Conservation (phyloP, 2,113 vertebrate species). For the Columba livia region DNA sequence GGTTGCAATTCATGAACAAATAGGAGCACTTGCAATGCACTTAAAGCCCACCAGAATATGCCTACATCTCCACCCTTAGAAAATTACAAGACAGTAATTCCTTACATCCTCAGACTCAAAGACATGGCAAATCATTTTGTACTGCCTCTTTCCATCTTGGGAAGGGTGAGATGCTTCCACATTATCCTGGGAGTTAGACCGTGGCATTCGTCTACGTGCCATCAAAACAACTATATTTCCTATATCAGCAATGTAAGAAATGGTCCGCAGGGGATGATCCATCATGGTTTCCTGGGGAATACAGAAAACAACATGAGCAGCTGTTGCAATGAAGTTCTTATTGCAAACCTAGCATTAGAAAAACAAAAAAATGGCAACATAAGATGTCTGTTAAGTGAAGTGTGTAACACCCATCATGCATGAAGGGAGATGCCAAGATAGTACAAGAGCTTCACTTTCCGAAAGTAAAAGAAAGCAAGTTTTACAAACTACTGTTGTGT, state of each 20-base stretch:
- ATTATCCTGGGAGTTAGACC: slow-evolving; percentile 89
- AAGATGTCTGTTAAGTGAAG: not conserved
- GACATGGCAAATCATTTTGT: slow-evolving; percentile 98
- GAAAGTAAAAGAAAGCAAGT: not conserved
- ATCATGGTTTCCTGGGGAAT: slow-evolving; percentile 91
- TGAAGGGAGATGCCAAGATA: not conserved
- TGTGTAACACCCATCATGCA: not conserved
- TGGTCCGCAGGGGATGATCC: slow-evolving; percentile 94
- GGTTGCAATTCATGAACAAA: not conserved
- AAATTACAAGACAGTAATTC: slow-evolving; percentile 26
- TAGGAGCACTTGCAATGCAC: not conserved
- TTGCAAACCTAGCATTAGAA: not conserved
- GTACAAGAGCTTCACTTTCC: not conserved
- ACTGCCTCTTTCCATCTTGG: slow-evolving; percentile 92
- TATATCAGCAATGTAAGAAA: slow-evolving; percentile 97
- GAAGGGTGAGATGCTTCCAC: slow-evolving; percentile 89
- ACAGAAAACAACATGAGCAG: not conserved
- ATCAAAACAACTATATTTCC: slow-evolving; percentile 96
- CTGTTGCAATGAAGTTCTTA: not conserved
- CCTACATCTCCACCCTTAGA: not conserved
- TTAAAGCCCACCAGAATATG: not conserved
- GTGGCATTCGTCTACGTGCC: slow-evolving; percentile 91
- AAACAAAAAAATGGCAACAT: not conserved
- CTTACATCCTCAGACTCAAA: slow-evolving; percentile 98
- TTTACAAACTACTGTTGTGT: not conserved